Evolutionary conservation across 2,797 vertebrate species (phyloP), one percentile per base, ranked within the genome.

Genomic region (Propithecus perrieri): DNA sequence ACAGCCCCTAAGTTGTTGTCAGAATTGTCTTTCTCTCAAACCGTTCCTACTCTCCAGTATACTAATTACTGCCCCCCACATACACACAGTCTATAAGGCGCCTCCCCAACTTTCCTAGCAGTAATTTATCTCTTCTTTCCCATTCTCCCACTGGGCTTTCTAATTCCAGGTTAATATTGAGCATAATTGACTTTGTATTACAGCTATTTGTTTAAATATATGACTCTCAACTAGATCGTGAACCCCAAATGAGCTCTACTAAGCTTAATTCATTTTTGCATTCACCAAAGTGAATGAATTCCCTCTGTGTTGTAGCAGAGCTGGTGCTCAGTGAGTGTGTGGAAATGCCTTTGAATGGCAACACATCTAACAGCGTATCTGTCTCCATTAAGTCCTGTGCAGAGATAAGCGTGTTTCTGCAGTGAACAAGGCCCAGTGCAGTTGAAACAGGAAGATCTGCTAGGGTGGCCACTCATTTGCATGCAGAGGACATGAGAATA

Each of bases 391-490:
- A 98, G 97, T 92, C 97, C 97, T 80, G 35, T 55, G 96, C 89
- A 89, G 92, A 98, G 98, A 98, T 98, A 98, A 98, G 97, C 97
- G 93, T 33, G 89, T 96, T 93, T 96, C 96, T 92, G 71, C 90
- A 91, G 92, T 84, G 83, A 98, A 97, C 97, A 95, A 94, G 97
- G 94, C 91, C 97, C 55, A 2, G 59, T 90, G 91, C 96, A 67
- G 97, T 89, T 94, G 96, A 95, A 97, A 97, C 96, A 97, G 97
- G 97, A 94, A 85, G 93, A 97, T 95, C 85, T 97, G 94, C 97
- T 85, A 95, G 94, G 95, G 86, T 97, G 97, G 97, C 94, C 98
- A 91, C 97, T 98, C 96, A 98, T 98, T 98, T 98, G 98, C 98
- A 99, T 98, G 97, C 98, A 98, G 80, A 97, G 69, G 96, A 94